phyloP scores from a whole-genome alignment of 2,113 vertebrate genomes.

The Calyptommatus sinebrachiatus region DNA sequence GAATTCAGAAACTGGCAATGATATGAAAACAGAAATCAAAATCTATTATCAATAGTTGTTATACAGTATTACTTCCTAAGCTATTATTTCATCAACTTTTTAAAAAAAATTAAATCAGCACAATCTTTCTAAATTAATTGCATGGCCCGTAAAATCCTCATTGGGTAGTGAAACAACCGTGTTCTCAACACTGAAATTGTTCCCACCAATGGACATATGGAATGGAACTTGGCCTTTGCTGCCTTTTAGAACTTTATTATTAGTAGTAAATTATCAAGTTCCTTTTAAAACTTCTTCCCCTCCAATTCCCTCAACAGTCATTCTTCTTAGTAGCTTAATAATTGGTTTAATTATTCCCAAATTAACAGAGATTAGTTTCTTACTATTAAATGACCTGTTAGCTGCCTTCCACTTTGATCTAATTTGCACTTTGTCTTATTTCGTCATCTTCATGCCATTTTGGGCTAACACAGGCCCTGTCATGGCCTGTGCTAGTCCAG shows the following conservation, averaged over 20 bases:
- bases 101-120: background rate
- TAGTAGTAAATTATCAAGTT: no score
- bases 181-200: background rate
- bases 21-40: conserved; percentile 4
- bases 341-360: no score
- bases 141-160: no score
- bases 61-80: background rate
- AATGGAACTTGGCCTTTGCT: background rate
- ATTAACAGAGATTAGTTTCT: no score
- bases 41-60: background rate
- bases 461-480: no score
- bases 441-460: no score
- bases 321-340: no score
- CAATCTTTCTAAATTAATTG: background rate
- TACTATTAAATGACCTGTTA: no score
- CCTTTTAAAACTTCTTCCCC: background rate
- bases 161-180: background rate
- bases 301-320: background rate
- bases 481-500: no score
- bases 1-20: background rate
- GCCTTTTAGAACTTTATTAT: background rate
- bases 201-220: no score
- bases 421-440: no score
- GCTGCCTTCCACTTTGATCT: no score
- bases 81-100: background rate